Conservation (phyloP, 2,888 invertebrate species). For the Orgyia antiqua region DNA sequence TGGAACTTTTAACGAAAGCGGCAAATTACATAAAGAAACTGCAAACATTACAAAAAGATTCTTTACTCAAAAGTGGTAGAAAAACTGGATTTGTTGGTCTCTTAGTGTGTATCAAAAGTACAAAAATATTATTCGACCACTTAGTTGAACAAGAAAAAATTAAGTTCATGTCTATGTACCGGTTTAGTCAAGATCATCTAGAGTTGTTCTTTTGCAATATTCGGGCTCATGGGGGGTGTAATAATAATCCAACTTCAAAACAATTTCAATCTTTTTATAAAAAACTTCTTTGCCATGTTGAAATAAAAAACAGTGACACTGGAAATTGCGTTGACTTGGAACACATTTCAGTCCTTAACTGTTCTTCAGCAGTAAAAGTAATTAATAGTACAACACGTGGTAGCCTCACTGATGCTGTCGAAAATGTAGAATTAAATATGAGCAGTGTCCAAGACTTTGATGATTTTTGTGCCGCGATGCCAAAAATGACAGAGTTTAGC, state of each 20-base stretch:
- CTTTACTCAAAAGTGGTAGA: conserved; percentile 5
- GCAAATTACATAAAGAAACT: conserved; percentile 1
- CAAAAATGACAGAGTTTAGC: conserved; percentile 5
- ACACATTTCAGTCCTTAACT: conserved; percentile 7
- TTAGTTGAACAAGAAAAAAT: conserved; percentile 5
- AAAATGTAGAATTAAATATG: conserved; percentile 1
- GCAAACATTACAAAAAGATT: conserved; percentile 2
- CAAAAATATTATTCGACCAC: conserved; percentile 1
- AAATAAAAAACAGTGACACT: conserved; percentile 5
- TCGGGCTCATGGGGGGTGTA: conserved; percentile 7
- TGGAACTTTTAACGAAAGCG: not conserved
- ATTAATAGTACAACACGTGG: conserved; percentile 7
- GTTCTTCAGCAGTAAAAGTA: conserved; percentile 6
- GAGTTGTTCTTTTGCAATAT: too few species aligned
- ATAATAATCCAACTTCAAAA: conserved; percentile 12
- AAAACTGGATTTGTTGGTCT: conserved; percentile 7
- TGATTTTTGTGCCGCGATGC: too few species aligned
- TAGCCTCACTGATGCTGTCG: conserved; percentile 2
- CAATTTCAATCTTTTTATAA: conserved; percentile 12
- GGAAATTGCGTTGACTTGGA: conserved; percentile 13
- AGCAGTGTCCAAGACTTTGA: too few species aligned
- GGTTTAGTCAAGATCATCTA: too few species aligned
- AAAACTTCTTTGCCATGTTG: conserved; percentile 8
- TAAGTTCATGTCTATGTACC: conserved; percentile 1
- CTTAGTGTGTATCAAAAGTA: conserved; percentile 3